Percentiles rank a stretch among this genome's conserved stretches.
phyloP scores from a whole-genome alignment of 2,113 vertebrate genomes.

The Synodontis membranacea region DNA sequence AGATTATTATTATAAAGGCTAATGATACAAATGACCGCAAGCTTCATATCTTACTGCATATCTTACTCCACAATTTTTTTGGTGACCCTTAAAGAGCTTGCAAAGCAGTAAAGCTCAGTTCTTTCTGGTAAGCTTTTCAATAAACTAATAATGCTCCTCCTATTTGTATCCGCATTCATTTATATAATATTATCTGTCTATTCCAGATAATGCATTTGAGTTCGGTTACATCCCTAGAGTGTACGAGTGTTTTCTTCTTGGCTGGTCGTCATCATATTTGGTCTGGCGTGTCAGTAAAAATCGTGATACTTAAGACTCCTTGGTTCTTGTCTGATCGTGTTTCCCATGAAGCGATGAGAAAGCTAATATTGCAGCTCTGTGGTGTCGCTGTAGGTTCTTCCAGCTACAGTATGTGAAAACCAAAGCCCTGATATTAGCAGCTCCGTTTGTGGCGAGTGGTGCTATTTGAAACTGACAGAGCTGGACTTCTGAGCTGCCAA shows the following conservation, averaged over 20 bases:
- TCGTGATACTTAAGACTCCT: slow-evolving; percentile 27
- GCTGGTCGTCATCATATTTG: background rate
- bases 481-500: slow-evolving; percentile 40
- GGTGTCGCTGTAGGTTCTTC: background rate
- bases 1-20: no score
- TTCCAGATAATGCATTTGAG: background rate
- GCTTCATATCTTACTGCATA: background rate
- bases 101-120: background rate
- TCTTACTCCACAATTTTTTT: background rate
- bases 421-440: slow-evolving; percentile 41
- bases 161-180: background rate
- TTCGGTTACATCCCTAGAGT: background rate
- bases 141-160: background rate
- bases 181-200: no score
- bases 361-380: slow-evolving; percentile 10
- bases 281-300: slow-evolving; percentile 9
- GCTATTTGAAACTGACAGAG: slow-evolving; percentile 44
- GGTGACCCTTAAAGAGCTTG: background rate
- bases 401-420: slow-evolving; percentile 4
- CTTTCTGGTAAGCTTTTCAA: background rate
- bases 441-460: slow-evolving; percentile 37
- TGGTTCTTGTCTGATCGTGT: background rate
- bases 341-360: slow-evolving; percentile 29
- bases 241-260: slow-evolving; percentile 19
- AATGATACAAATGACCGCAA: background rate